Base-by-base conservation (phyloP, 1,140 invertebrate species). In the Tenebrio molitor region DNA sequence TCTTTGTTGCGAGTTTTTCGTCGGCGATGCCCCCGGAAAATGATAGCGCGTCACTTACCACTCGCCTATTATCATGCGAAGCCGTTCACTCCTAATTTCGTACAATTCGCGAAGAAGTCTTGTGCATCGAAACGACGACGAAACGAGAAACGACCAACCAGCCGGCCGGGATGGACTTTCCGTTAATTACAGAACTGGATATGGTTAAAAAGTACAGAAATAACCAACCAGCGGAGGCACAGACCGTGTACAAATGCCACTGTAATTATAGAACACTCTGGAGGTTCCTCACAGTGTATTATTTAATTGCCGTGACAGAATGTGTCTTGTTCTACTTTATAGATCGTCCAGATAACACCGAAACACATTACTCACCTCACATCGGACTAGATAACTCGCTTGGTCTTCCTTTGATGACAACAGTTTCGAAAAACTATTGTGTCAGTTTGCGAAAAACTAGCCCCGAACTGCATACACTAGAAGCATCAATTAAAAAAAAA, bases 261-360 rank as follows among this genome's bases (percentile, higher is more conserved):
- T 73, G 62, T 73, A 73, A 73, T 73, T 73, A 73, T 73, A 73
- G 68, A 73, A 68, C 71, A 72, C 50, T 72, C 71, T 19, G 71
- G 68, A 69, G 71, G 64, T 53, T 68, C 58, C 71, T 73, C 19
- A 58, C 21, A 65, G 62, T 65, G 62, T 65, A 41, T 65, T 65
- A 39, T 65, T 65, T 73, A 69, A 73, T 73, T 73, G 25, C 72
- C 72, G 67, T 73, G 72, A 73, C 72, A 73, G 72, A 73, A 72
- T 71, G 72, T 73, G 64, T 69, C 72, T 73, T 73, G 72, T 73
- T 73, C 72, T 73, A 73, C 66, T 73, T 73, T 73, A 53, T 14
- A 73, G 72, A 73, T 73, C 39, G 29, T 16, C 36, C 34, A 46
- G 72, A 73, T 73, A 69, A 73, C 25, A 44, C 39, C 41, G 29